phyloP scores from a whole-genome alignment of 2,113 vertebrate genomes.

The Lophura nycthemera region DNA sequence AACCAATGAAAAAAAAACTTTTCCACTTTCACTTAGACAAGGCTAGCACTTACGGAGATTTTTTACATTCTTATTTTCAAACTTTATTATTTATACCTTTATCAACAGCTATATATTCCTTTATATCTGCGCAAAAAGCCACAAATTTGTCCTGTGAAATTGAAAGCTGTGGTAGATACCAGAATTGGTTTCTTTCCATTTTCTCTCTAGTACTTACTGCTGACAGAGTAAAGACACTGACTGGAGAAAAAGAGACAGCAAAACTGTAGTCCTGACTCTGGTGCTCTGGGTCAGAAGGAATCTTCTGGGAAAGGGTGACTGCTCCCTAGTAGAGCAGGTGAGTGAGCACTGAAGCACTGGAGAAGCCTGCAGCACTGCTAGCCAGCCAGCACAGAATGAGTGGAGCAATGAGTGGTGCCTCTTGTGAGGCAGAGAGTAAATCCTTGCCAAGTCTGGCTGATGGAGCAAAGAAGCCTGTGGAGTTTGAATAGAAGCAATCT shows the following conservation, averaged over 20 bases:
- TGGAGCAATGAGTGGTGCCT: not conserved
- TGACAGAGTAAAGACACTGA: not conserved
- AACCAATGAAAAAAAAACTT: not conserved
- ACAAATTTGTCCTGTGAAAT: not conserved
- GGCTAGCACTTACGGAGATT: not conserved
- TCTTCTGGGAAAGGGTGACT: not conserved
- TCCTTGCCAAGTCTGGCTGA: not conserved
- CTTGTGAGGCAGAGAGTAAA: rapidly evolving
- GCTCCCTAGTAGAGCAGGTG: not conserved
- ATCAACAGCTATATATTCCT: not conserved
- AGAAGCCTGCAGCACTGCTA: not conserved
- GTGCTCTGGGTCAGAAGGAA: not conserved
- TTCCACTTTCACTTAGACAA: not conserved
- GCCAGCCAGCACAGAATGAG: not conserved
- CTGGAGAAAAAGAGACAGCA: not conserved
- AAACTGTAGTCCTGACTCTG: not conserved
- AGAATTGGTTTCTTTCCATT: not conserved
- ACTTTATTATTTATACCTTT: not conserved
- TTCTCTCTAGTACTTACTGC: not conserved
- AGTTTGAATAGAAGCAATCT: not conserved
- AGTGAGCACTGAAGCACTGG: not conserved
- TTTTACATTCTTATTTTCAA: not conserved
- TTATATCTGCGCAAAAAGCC: not conserved
- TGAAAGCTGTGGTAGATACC: not conserved
- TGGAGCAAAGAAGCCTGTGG: not conserved